Percentiles rank a stretch among this genome's conserved stretches.
phyloP scores from a whole-genome alignment of 2,888 invertebrate genomes.

The Euplagia quadripunctaria region DNA sequence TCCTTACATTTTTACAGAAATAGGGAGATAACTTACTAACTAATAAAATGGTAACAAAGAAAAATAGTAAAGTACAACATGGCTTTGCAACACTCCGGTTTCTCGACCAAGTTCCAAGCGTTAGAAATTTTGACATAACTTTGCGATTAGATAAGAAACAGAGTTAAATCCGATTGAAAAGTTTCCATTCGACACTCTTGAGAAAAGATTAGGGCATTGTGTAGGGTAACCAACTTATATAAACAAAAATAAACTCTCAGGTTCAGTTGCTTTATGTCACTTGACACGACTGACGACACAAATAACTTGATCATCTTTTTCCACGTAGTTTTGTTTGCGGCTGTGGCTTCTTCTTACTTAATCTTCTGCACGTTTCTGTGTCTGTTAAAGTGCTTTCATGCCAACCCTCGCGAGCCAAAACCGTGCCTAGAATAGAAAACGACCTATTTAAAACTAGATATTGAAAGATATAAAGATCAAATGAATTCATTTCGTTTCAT shows the following conservation, averaged over 20 bases:
- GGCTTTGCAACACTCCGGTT: conserved; percentile 40
- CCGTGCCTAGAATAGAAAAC: background rate
- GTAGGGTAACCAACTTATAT: conserved; percentile 31
- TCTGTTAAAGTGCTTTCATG: background rate
- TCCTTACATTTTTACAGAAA: background rate
- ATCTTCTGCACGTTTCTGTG: background rate
- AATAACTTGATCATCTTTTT: background rate
- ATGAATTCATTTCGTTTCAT: too few species aligned
- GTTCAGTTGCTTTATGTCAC: background rate
- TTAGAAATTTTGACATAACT: conserved; percentile 78
- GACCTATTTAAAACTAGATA: background rate
- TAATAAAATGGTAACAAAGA: background rate
- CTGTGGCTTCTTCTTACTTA: background rate
- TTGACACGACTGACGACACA: background rate
- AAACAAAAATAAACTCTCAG: background rate
- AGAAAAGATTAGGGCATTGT: conserved; percentile 68
- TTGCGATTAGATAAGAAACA: conserved; percentile 77
- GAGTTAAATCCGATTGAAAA: conserved; percentile 80
- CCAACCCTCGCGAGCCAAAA: background rate
- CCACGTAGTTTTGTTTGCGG: background rate
- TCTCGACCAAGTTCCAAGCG: conserved; percentile 58
- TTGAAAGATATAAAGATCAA: too few species aligned
- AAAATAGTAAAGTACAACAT: conserved; percentile 43
- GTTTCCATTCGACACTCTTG: conserved; percentile 73
- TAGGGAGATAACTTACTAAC: background rate